Evolutionary conservation across 2,888 invertebrate species (phyloP), one percentile per base, ranked within the genome.

Genomic region (Alviniconcha strummeri): DNA sequence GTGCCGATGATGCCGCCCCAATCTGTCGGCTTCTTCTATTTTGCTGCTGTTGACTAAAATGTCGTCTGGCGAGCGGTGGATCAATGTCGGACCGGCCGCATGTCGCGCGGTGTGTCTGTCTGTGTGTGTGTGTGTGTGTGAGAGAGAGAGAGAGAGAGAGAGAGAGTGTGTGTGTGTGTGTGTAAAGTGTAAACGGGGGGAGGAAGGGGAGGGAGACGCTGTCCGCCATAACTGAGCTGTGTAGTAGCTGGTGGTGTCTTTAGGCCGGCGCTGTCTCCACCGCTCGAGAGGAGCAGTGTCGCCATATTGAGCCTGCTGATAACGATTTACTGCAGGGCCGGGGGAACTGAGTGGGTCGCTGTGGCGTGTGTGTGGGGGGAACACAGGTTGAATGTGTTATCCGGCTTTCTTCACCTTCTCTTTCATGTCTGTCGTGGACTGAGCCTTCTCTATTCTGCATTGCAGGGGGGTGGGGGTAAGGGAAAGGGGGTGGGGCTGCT

Each of bases 301-400:
- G 69, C 80, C 80, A 80, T 80, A 69, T 67, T 80, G 80, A 80
- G 19, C 67, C 54, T 13, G 54, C 55, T 69, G 80, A 80, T 80
- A 80, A 80, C 80, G 80, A 69, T 80, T 78, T 78, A 78, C 64
- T 60, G 60, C 60, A 36, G 36, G 36, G 36, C 36, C 36, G 36
- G 36, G 36, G 36, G 36, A 36, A 36, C 36, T 36, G 36, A 36
- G 36, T 36, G 36, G 36, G 36, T 36, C 36, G 36, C 36, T 36
- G 36, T 36, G 36, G 36, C 36, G 36, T 36, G 36, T 36, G 36
- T 36, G 36, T 36, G 36, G 36, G 36, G 36, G 36, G 36, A 8
- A 19, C 71, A 57, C 60, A 57, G 57, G 52, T 54, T 60, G 79
- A 36, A n/a, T 78, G 36, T 55, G 19, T 55, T 55, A 36, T 67